Evolutionary conservation across 2,888 invertebrate genomes (phyloP).

Genomic region (Hyposoter dolosus): DNA sequence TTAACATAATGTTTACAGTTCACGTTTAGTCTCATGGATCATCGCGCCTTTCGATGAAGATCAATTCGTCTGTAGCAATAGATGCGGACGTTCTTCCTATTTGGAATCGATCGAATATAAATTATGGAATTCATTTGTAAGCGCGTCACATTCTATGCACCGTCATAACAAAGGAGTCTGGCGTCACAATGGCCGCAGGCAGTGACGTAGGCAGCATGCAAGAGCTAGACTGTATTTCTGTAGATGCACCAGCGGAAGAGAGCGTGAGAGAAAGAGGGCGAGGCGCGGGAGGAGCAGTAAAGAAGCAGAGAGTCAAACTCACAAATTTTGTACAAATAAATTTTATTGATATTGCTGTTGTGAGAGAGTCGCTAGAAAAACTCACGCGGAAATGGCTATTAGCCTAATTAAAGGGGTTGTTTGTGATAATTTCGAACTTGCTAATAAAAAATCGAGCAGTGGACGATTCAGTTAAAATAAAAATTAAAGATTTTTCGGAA

Average conservation of each 20-base stretch:
- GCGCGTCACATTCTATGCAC: constrained; percentile 44
- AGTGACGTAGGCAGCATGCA: constrained; percentile 40
- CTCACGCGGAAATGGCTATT: no score
- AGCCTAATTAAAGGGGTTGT: no score
- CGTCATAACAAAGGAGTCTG: constrained; percentile 60
- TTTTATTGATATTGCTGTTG: background rate
- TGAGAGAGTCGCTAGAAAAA: background rate
- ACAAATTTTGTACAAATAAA: background rate
- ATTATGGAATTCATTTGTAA: constrained; percentile 51
- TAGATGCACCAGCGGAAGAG: constrained; percentile 11
- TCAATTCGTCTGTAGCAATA: background rate
- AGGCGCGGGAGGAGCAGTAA: background rate
- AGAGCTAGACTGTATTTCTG: constrained; percentile 9
- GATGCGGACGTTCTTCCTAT: background rate
- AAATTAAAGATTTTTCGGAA: no score
- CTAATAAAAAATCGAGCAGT: no score
- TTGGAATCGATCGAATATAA: constrained; percentile 55
- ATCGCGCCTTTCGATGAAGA: background rate
- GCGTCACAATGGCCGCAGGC: constrained; percentile 56
- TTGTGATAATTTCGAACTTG: no score
- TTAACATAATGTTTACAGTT: constrained; percentile 22
- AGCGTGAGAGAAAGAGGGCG: constrained; percentile 2
- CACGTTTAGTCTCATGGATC: constrained; percentile 12
- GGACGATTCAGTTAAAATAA: no score
- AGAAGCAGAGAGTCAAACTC: background rate